Conservation (phyloP, 2,113 vertebrate genomes). For the Bubo bubo region DNA sequence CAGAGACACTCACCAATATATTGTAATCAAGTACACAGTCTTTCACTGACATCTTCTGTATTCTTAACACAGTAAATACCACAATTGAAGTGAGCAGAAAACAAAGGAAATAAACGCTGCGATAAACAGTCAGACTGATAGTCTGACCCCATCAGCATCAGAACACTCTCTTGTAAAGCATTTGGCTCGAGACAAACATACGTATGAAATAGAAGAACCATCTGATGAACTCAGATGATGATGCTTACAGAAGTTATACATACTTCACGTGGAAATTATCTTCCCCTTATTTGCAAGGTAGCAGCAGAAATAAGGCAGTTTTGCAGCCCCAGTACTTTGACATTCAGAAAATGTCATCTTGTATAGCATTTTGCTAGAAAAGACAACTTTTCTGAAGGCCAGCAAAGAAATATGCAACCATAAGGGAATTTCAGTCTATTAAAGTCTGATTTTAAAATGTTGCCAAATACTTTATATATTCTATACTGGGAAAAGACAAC, state of each 20-base stretch:
- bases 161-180: not conserved
- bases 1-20: not conserved
- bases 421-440: not conserved
- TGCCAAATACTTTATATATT: not conserved
- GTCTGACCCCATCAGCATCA: not conserved
- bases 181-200: not conserved
- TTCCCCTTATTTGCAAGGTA: not conserved
- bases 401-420: not conserved
- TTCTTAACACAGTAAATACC: not conserved
- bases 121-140: not conserved
- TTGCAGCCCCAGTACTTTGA: not conserved
- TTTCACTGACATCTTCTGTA: not conserved
- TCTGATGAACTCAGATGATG: not conserved
- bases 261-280: not conserved
- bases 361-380: not conserved
- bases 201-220: not conserved
- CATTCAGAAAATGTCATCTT: not conserved
- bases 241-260: not conserved
- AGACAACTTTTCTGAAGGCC: not conserved
- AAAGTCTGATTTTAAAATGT: not conserved
- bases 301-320: not conserved
- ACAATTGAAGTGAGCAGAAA: not conserved
- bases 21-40: not conserved
- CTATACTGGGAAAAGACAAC: conserved; percentile 29
- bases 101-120: not conserved